Conservation (phyloP, 2,888 invertebrate genomes). For the Geotrupes spiniger region DNA sequence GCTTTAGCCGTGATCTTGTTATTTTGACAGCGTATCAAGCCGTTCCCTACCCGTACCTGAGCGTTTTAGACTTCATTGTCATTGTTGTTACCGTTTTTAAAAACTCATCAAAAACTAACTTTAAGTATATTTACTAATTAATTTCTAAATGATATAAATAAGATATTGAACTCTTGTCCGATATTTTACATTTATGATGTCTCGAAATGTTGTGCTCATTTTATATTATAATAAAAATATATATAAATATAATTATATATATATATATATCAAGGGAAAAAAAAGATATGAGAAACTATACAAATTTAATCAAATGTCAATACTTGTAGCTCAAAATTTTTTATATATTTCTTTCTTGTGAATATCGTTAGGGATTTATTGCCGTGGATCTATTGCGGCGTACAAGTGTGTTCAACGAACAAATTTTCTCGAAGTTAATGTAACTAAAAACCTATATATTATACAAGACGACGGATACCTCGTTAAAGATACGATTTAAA, state of each 20-base stretch:
- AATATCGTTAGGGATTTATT: constrained; percentile 15
- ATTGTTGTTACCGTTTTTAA: constrained; percentile 30
- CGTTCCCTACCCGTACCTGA: constrained; percentile 49
- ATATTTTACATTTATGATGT: constrained; percentile 38
- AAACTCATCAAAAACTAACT: constrained; percentile 19
- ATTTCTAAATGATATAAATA: constrained; percentile 7
- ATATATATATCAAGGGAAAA: constrained; percentile 17
- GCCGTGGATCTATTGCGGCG: constrained; percentile 11
- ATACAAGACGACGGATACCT: constrained; percentile 10
- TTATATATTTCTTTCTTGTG: constrained; percentile 20
- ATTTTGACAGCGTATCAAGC: constrained; percentile 22
- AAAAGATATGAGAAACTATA: constrained; percentile 16
- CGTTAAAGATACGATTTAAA: constrained; percentile 9
- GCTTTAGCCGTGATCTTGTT: constrained; percentile 20
- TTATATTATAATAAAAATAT: constrained; percentile 41
- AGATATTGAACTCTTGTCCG: constrained; percentile 23
- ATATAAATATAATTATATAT: constrained; percentile 19
- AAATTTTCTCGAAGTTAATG: constrained; percentile 16
- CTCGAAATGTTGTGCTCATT: constrained; percentile 45
- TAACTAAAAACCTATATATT: neutral
- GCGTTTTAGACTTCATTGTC: constrained; percentile 36
- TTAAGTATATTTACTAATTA: constrained; percentile 18
- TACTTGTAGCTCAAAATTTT: constrained; percentile 47
- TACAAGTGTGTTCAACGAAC: constrained; percentile 23
- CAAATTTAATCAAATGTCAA: constrained; percentile 48